Evolutionary conservation across 2,888 invertebrate species (phyloP), one percentile per base, ranked within the genome.

Genomic region (Podotricha telesiphe): DNA sequence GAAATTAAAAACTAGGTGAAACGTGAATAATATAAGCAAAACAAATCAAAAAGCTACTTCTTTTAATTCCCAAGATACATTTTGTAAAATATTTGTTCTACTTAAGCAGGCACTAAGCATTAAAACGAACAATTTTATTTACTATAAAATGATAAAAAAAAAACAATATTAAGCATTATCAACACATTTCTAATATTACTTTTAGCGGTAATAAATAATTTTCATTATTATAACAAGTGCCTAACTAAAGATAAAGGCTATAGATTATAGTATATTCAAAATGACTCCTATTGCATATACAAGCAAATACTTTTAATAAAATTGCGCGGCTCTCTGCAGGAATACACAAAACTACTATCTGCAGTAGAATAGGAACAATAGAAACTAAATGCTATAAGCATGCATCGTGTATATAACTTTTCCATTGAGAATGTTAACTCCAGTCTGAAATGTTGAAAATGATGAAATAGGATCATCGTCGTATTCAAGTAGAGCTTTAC

Each of bases 221-320:
- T 6, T 6, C 6, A 58, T 42, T 45, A 59, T n/a, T 58, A 45
- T 59, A n/a, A 10, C 7, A 22, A 15, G 3, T 34, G 10, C n/a
- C 58, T 15, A 42, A 8, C 58, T 15, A 42, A 8, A 13, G 22
- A 58, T 58, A 58, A 42, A 20, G 40, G 17, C 58, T 10, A 42
- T 19, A 58, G 40, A 58, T n/a, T n/a, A 20, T 58, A 42, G 10
- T n/a, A 40, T n/a, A 22, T 15, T 45, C n/a, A 22, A 45, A 42
- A 42, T 59, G 15, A 59, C 8, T 45, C 34, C 22, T 11, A 22
- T 59, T 45, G 61, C 19, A 47, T 48, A 34, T 17, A 37, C 48
- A 62, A 50, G 20, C 47, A 62, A 62, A 50, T 19, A 61, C 34
- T 61, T 61, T 61, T 45, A 61, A 34, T 62, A 50, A 62, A 62